Evolutionary conservation across 2,888 invertebrate species (phyloP), one percentile per base, ranked within the genome.

Genomic region (Caradrina clavipalpis): DNA sequence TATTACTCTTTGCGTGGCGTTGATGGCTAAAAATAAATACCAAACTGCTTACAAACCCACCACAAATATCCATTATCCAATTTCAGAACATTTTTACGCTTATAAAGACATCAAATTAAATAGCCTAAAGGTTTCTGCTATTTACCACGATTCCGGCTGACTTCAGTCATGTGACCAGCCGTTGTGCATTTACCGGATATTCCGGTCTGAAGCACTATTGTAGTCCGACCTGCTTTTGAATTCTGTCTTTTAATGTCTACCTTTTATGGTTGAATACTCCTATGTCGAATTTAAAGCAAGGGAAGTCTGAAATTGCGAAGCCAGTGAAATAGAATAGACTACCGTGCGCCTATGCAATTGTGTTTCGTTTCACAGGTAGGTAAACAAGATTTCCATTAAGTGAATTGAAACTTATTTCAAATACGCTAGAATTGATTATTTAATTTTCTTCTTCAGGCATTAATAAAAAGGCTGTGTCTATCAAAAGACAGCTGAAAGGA

Each of bases 101-200:
- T 71, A 71, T 80, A 74, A 76, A 77, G 76, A 70, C 71, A 76
- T 74, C 63, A 82, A 84, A 89, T 87, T 83, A 86, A 86, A 87
- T 86, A 73, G 78, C 72, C 50, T 78, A 86, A 86, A 85, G 81
- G 83, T 85, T 78, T 71, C 76, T 69, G 80, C 80, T 85, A 85
- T 89, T 88, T 87, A 83, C 84, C 74, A 73, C 74, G 67, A 58
- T 58, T 56, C 62, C 59, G 50, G 59, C 62, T 58, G 50, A 26
- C 56, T 66, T n/a, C 50, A 58, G 67, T 54, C 66, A 64, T 69
- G 58, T 79, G 59, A 67, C 79, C 71, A 76, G 59, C 69, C 61
- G 71, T 56, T 67, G 59, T 45, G 13, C 35, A 31, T 22, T 59
- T 54, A 17, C 54, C 50, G 77, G 53, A 70, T 60, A 39, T 69